Percentiles rank a stretch among this genome's conserved stretches.
These are phyloP conservation scores for Hirtodrosophila cameraria DNA, from an alignment of 2,888 invertebrate species.

Conservation along the genomic window DNA sequence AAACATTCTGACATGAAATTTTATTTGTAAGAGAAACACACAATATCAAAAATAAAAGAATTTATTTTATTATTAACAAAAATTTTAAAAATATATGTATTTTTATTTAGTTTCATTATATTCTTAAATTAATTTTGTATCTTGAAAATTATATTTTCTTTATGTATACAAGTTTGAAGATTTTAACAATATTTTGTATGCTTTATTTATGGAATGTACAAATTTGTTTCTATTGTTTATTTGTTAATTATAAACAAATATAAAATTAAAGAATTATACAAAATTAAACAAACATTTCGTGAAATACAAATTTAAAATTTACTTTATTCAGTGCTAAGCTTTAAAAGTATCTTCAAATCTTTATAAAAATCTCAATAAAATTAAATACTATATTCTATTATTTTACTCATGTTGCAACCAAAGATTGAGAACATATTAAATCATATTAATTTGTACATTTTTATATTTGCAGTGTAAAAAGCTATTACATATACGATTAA, in stretches of 20 bases:
- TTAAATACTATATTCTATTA: background rate
- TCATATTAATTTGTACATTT: slow-evolving; percentile 10
- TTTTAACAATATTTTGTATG: no score
- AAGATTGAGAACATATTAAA: background rate
- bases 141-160: no score
- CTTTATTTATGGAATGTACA: no score
- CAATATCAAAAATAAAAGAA: background rate
- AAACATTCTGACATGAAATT: slow-evolving; percentile 31
- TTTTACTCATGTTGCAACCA: background rate
- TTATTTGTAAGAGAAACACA: slow-evolving; percentile 14
- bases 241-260: no score
- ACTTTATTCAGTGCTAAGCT: no score
- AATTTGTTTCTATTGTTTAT: no score
- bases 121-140: no score
- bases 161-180: no score
- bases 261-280: no score
- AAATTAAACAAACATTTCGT: no score
- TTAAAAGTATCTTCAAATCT: background rate
- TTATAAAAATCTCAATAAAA: background rate
- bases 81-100: slow-evolving; percentile 6
- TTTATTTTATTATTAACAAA: slow-evolving; percentile 50
- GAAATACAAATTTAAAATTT: no score
- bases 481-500: slow-evolving; percentile 70
- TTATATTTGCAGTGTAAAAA: slow-evolving; percentile 74
- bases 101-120: background rate